These are phyloP conservation scores for Lophotis ruficrista DNA, from an alignment of 2,113 vertebrate species.

Conservation along the genomic window DNA sequence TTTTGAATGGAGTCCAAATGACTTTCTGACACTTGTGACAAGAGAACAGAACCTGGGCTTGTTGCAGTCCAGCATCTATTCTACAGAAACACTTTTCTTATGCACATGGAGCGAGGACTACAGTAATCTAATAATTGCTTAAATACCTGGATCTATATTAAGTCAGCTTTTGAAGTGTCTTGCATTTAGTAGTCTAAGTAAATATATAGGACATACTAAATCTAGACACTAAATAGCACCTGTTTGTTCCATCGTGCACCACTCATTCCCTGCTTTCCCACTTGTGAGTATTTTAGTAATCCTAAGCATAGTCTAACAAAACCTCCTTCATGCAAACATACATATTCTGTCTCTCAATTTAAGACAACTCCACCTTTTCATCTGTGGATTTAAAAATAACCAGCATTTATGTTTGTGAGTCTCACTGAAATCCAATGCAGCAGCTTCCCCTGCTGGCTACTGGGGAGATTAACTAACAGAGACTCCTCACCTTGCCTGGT, in stretches of 20 bases:
- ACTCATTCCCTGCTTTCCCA: background rate
- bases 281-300: background rate
- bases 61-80: background rate
- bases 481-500: fast-evolving
- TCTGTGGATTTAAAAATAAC: background rate
- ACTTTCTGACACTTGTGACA: background rate
- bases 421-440: background rate
- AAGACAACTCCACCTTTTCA: background rate
- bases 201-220: background rate
- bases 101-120: background rate
- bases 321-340: background rate
- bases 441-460: conserved; percentile 55
- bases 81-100: background rate
- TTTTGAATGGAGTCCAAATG: background rate
- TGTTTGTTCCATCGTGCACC: background rate
- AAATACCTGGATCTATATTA: background rate
- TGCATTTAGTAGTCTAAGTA: background rate
- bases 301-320: background rate
- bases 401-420: background rate
- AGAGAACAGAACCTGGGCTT: background rate
- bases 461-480: background rate
- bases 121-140: background rate
- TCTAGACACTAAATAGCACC: background rate
- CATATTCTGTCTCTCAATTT: background rate
- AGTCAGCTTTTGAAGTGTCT: background rate